Evolutionary conservation across 2,888 invertebrate species (phyloP).

Genomic region (Blomia tropicalis): DNA sequence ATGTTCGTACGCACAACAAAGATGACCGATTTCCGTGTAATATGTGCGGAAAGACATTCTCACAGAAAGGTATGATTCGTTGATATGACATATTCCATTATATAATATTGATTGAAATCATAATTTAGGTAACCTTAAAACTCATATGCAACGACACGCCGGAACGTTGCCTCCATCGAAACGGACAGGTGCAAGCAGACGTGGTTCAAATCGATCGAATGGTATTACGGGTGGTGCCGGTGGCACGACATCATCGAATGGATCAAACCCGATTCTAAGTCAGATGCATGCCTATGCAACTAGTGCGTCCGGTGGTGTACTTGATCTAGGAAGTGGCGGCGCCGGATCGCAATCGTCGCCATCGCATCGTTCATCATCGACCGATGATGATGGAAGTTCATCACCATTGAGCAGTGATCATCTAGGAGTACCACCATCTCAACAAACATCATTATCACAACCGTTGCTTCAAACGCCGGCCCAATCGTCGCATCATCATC

Average conservation of each 20-base stretch:
- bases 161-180: conserved; percentile 27
- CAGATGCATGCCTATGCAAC: not conserved
- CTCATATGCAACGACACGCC: conserved; percentile 31
- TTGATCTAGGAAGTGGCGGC: not conserved
- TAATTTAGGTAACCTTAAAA: conserved; percentile 30
- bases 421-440: not conserved
- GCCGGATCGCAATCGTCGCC: not conserved
- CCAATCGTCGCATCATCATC: not conserved
- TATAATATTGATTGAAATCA: too few relatives aligned
- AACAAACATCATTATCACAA: not conserved
- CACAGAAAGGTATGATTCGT: conserved; percentile 28
- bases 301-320: not conserved
- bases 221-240: not conserved
- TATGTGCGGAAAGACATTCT: conserved; percentile 31
- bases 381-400: conserved; percentile 9
- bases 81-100: not conserved
- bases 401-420: conserved; percentile 12
- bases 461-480: too few relatives aligned
- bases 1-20: conserved; percentile 31
- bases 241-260: not conserved
- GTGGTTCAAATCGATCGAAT: not conserved
- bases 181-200: not conserved
- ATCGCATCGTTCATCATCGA: not conserved
- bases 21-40: conserved; percentile 31
- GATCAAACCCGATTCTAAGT: not conserved